Evolutionary conservation across 2,888 invertebrate genomes (phyloP).

Genomic region (Philereme vetulata): DNA sequence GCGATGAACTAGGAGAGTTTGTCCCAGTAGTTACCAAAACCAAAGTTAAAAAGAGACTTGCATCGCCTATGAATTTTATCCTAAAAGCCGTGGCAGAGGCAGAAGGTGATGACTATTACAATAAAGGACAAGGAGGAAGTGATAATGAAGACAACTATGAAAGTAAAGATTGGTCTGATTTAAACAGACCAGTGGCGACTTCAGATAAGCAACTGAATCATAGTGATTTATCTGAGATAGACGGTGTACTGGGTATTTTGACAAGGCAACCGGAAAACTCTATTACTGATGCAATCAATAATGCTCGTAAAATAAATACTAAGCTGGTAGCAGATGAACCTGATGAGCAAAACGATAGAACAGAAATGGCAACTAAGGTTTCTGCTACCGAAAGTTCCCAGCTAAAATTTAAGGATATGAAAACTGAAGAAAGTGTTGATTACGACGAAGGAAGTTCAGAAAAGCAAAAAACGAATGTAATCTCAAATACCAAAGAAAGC

Average conservation of each 20-base stretch:
- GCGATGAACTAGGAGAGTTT: conserved; percentile 69
- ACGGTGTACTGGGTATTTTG: conserved; percentile 67
- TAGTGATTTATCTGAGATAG: conserved; percentile 62
- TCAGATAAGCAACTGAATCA: conserved; percentile 45
- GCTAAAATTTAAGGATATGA: conserved; percentile 22
- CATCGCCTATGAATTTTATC: conserved; percentile 65
- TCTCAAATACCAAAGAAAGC: conserved; percentile 53
- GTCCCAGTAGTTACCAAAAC: conserved; percentile 55
- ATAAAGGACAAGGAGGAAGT: conserved; percentile 63
- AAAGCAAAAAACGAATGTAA: conserved; percentile 43
- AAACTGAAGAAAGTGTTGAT: conserved; percentile 39
- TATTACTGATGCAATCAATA: conserved; percentile 44
- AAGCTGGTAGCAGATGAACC: conserved; percentile 14
- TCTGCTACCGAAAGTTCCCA: conserved; percentile 26
- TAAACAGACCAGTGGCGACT: conserved; percentile 48
- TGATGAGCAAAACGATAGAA: conserved; percentile 26
- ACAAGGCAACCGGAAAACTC: conserved; percentile 48
- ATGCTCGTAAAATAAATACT: conserved; percentile 27
- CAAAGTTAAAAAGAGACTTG: conserved; percentile 71
- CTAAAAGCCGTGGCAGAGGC: conserved; percentile 64
- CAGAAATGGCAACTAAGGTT: conserved; percentile 26
- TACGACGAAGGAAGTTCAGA: conserved; percentile 53
- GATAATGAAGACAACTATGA: conserved; percentile 70
- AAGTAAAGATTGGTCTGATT: conserved; percentile 73
- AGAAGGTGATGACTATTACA: conserved; percentile 64